These are phyloP conservation scores for Bembecia ichneumoniformis DNA, from an alignment of 2,888 invertebrate species.

Conservation along the genomic window DNA sequence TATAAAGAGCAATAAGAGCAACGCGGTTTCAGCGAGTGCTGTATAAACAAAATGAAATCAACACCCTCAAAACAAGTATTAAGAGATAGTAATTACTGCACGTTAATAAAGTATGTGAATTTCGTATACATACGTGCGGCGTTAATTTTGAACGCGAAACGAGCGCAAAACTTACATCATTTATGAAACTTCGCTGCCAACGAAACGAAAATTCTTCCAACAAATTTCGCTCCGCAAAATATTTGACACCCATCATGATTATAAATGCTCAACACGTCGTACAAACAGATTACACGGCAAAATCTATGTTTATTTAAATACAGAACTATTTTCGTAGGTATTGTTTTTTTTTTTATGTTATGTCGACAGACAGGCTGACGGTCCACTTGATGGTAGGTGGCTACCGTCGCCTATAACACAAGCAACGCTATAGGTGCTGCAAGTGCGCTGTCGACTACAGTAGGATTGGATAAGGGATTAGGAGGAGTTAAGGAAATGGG, in stretches of 20 bases:
- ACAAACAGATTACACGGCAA: background rate
- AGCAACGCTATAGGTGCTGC: too few species aligned
- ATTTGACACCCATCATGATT: constrained; percentile 30
- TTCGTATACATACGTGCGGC: constrained; percentile 31
- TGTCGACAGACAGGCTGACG: too few species aligned
- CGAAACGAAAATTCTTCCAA: constrained; percentile 29
- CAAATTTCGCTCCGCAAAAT: constrained; percentile 28
- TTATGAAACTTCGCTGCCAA: constrained; percentile 31
- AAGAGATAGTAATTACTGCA: constrained; percentile 17
- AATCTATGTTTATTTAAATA: too few species aligned
- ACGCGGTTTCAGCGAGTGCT: background rate
- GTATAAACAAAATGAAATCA: constrained; percentile 8
- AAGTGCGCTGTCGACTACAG: too few species aligned
- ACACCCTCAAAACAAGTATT: constrained; percentile 9
- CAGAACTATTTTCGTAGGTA: too few species aligned
- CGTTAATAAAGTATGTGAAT: constrained; percentile 33
- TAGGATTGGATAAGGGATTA: too few species aligned
- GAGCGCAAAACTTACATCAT: constrained; percentile 39
- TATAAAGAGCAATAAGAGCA: background rate
- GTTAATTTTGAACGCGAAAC: constrained; percentile 39
- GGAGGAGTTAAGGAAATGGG: too few species aligned
- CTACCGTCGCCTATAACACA: too few species aligned
- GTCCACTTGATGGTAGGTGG: too few species aligned
- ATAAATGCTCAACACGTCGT: constrained; percentile 3
- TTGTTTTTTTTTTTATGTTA: too few species aligned